Evolutionary conservation across 2,113 vertebrate species (phyloP).

Genomic region (Laterallus jamaicensis): DNA sequence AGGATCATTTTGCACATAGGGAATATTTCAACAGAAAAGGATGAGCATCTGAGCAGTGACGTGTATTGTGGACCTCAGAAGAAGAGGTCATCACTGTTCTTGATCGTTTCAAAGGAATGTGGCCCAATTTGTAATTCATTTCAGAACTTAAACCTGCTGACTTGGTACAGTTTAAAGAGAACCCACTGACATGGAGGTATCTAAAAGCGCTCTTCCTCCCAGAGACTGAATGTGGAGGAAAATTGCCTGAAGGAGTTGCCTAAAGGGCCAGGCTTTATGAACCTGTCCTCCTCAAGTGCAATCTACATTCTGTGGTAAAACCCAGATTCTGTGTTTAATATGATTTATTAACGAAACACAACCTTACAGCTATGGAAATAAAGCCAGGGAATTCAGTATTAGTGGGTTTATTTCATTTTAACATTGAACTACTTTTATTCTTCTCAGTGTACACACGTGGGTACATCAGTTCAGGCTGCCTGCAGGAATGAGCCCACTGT

Average conservation of each 20-base stretch:
- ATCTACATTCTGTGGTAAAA: background rate
- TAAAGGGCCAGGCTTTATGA: background rate
- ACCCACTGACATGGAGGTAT: background rate
- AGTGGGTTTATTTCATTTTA: background rate
- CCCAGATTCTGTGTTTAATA: background rate
- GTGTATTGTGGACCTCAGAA: background rate
- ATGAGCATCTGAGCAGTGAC: background rate
- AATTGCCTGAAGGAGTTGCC: background rate
- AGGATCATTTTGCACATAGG: background rate
- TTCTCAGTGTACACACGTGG: rapidly evolving
- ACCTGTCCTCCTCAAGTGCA: too few species aligned
- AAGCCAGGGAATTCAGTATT: background rate
- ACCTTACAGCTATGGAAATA: background rate
- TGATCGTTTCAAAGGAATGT: background rate
- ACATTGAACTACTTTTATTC: background rate
- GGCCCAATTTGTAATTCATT: background rate
- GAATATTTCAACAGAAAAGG: background rate
- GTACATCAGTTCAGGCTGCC: background rate
- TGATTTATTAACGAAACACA: background rate
- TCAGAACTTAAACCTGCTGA: background rate
- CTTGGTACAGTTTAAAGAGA: background rate
- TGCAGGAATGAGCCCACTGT: background rate
- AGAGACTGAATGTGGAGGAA: background rate
- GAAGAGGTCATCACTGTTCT: background rate
- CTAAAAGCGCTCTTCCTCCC: background rate